Evolutionary conservation across 1,140 invertebrate genomes (phyloP).

Genomic region (Plutomurus gul): DNA sequence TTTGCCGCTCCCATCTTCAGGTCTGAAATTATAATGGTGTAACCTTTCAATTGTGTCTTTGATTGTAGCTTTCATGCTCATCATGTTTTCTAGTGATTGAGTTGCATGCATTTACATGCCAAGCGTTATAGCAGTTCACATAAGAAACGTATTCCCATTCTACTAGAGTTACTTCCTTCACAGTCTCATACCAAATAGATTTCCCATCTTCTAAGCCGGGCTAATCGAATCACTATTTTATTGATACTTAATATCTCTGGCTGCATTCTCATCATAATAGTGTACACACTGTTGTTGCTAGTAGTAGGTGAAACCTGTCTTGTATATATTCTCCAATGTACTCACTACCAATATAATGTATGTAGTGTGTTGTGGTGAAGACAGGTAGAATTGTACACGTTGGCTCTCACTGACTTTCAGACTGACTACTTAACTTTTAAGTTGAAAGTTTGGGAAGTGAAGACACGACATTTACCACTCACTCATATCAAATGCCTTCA

Average conservation of each 20-base stretch:
- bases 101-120: not conserved
- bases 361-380: too few relatives aligned
- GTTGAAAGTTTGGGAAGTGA: not conserved
- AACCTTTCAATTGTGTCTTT: conserved; percentile 24
- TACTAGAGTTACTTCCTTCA: too few relatives aligned
- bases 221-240: too few relatives aligned
- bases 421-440: not conserved
- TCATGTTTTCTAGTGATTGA: conserved; percentile 34
- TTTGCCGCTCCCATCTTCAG: conserved; percentile 53
- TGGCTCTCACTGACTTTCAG: too few relatives aligned
- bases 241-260: too few relatives aligned
- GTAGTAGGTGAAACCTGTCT: conserved; percentile 25
- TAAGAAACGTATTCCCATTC: too few relatives aligned
- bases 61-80: conserved; percentile 28
- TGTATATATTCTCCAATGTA: conserved; percentile 2
- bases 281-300: not conserved
- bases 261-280: not conserved
- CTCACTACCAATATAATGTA: too few relatives aligned
- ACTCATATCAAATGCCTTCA: not conserved
- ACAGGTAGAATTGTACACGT: too few relatives aligned
- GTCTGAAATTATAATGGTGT: conserved; percentile 42
- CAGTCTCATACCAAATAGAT: too few relatives aligned
- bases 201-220: too few relatives aligned
- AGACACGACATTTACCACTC: not conserved
- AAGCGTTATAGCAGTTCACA: not conserved